Evolutionary conservation across 2,888 invertebrate species (phyloP).

Genomic region (Leucophenga montana): DNA sequence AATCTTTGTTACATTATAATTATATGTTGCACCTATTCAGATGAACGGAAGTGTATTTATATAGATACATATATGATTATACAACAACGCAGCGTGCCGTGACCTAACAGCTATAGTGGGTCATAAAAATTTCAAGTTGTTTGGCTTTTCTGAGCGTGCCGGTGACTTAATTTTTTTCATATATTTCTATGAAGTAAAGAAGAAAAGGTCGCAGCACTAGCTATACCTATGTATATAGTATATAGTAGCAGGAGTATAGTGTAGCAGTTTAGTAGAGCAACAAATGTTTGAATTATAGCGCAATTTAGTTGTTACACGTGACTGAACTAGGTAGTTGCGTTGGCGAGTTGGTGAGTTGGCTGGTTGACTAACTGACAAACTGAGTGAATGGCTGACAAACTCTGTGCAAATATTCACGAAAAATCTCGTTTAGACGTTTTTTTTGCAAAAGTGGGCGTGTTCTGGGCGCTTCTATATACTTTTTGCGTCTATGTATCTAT

Average conservation of each 20-base stretch:
- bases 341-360: background rate
- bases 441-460: too few species aligned
- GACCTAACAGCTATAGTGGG: conserved; percentile 10
- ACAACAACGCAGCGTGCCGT: background rate
- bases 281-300: conserved; percentile 25
- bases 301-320: conserved; percentile 26
- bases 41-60: too few species aligned
- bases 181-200: background rate
- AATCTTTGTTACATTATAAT: too few species aligned
- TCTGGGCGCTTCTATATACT: too few species aligned
- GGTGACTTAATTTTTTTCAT: background rate
- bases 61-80: too few species aligned
- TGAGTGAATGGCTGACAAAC: background rate
- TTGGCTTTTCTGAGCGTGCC: conserved; percentile 16
- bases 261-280: background rate
- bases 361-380: background rate
- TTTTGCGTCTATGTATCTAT: too few species aligned
- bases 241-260: background rate
- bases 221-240: background rate
- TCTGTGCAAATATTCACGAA: too few species aligned
- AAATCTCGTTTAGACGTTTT: too few species aligned
- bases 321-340: background rate
- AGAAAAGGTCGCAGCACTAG: background rate
- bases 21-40: too few species aligned
- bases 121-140: conserved; percentile 24